Evolutionary conservation across 2,113 vertebrate species (phyloP).

Genomic region (Eulemur macaco): DNA sequence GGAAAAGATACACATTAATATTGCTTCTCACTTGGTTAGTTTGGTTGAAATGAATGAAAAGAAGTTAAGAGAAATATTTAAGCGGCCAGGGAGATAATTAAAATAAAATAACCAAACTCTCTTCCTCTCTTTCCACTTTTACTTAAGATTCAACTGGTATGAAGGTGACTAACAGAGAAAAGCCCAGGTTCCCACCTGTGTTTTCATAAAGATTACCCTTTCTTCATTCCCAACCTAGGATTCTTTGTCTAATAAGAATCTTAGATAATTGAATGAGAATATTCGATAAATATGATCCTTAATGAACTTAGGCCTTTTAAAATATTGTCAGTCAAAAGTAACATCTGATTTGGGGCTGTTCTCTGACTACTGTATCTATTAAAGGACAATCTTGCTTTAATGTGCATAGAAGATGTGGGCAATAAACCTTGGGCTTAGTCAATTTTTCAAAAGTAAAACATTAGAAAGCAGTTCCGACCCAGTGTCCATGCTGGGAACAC

Average conservation of each 20-base stretch:
- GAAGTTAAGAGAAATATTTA: not conserved
- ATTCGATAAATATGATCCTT: not conserved
- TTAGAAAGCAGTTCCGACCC: not conserved
- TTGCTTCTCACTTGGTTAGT: not conserved
- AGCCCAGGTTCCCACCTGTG: not conserved
- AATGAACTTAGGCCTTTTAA: not conserved
- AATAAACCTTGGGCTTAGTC: not conserved
- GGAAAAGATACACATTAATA: not conserved
- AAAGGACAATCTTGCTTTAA: constrained; percentile 2
- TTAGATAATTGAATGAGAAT: not conserved
- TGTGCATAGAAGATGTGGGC: not conserved
- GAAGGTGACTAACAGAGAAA: not conserved
- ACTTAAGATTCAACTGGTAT: not conserved
- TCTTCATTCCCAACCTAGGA: not conserved
- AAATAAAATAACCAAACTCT: constrained; percentile 7
- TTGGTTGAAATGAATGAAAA: constrained; percentile 32
- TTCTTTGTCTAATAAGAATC: constrained; percentile 26
- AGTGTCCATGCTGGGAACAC: not conserved
- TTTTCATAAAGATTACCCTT: constrained; percentile 6
- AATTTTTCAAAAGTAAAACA: constrained; percentile 14
- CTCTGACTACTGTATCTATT: not conserved
- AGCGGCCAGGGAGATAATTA: constrained; percentile 4
- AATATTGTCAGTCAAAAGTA: not conserved
- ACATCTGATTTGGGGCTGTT: not conserved
- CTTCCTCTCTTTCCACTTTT: not conserved